Base-by-base conservation (phyloP, 2,797 vertebrate species). In the Acridotheres tristis region DNA sequence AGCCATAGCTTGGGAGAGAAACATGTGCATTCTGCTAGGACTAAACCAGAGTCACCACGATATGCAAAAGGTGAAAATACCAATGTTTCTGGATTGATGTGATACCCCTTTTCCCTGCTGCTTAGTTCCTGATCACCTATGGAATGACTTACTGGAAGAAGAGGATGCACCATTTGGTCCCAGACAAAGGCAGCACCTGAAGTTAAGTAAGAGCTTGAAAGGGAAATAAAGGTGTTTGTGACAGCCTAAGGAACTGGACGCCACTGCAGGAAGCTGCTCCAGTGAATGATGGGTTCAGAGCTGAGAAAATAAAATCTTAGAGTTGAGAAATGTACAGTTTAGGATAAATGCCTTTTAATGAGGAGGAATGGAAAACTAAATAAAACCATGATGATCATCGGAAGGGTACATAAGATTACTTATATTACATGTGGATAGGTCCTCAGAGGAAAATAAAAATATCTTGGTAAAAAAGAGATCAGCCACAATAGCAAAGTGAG, bases 391-490 rank as follows among this genome's bases (percentile, higher is more conserved):
- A 34, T 16, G 61, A 73, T 9, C 57, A 30, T 22, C 25, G 5
- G 30, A 95, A 57, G 20, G 1, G 5, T 51, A 76, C 36, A 21
- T 47, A 81, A 81, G 16, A 68, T 83, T 85, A 47, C 40, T 43
- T 42, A 10, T 8, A 58, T 58, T 53, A 75, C 57, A 71, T 65
- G 84, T 78, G 79, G 30, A 36, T 50, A 65, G n/a, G 30, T 80
- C 63, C 57, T 89, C 47, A 47, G 88, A 93, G 75, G 65, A 90
- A 90, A 87, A 77, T 53, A 68, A 71, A 90, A 82, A 71, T 16
- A 71, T 32, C 22, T 77, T n/a, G 19, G 27, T 77, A 42, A 58
- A 54, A 85, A 90, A 94, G 86, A 53, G 13, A 59, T 48, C 71
- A 61, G 50, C 38, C 68, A 54, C 65, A 77, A 68, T 7, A 83